Conservation (phyloP, 2,888 invertebrate genomes). For the Eumacrocentrus americanus region DNA sequence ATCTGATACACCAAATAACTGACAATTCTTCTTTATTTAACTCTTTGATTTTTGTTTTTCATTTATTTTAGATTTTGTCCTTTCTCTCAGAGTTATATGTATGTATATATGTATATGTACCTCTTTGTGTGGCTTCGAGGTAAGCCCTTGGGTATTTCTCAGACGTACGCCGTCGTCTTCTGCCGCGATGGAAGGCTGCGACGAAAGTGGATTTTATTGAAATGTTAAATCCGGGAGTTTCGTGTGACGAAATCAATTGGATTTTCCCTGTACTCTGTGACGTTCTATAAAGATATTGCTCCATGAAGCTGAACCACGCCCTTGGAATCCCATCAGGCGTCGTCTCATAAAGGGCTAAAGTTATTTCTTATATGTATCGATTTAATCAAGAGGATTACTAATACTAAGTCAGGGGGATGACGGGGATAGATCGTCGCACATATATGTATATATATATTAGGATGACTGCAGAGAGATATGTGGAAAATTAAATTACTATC, state of each 20-base stretch:
- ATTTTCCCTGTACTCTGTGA: constrained; percentile 24
- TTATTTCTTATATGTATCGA: constrained; percentile 1
- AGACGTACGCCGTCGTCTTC: no score
- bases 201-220: constrained; percentile 47
- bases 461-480: neutral
- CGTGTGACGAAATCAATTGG: constrained; percentile 44
- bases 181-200: constrained; percentile 36
- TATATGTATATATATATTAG: no score
- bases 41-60: neutral
- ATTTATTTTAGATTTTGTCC: neutral
- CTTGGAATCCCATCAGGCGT: constrained; percentile 15
- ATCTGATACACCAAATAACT: constrained; percentile 5
- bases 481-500: neutral
- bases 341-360: neutral
- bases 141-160: no score
- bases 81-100: neutral
- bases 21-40: neutral
- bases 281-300: constrained; percentile 38
- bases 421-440: no score
- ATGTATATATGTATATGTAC: neutral
- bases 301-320: constrained; percentile 16
- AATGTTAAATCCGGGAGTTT: constrained; percentile 42
- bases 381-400: constrained; percentile 12
- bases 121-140: neutral
- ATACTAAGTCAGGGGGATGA: no score